Evolutionary conservation across 2,888 invertebrate species (phyloP), one percentile per base, ranked within the genome.

Genomic region (Stratiomys singularior): DNA sequence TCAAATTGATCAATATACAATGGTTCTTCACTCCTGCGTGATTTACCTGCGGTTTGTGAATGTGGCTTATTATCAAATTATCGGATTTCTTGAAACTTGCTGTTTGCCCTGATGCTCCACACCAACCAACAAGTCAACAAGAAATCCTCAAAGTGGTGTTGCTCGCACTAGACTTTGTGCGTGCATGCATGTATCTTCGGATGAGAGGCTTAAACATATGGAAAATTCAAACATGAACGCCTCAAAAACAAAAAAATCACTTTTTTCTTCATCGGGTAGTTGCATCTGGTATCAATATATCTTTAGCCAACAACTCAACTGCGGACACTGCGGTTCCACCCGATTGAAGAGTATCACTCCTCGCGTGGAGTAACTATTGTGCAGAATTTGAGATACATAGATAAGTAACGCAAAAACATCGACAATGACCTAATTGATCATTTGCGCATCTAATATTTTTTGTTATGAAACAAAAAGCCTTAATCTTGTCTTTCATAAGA

Each of bases 401-500:
- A 66, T 18, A 72, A 37, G 37, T 37, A 72, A 52, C 28, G 64
- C 63, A 64, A 63, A 64, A 76, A 64, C 76, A 18, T 64, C 76
- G 76, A 76, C 76, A 76, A 58, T 76, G 76, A 76, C 76, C 76
- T 21, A 76, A 76, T 76, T 76, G 64, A 64, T 76, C 64, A 76
- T 44, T 64, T 64, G 76, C 46, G 46, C 64, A 64, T 64, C 11
- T 64, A 60, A 37, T 44, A 27, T 58, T 74, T 58, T 58, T 21
- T 74, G 1, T 58, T 74, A 37, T n/a, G 11, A 27, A 27, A 37
- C 3, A 5, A 21, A 52, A 37, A 18, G 28, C 23, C 30, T 69
- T 69, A 47, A 47, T 47, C 25, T 69, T 69, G 11, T n/a, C 52
- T 52, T 18, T 18, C 52, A 37, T 37, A 37, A 37, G 37, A 37